Conservation (phyloP, 1,140 invertebrate species). For the Oryctes rhinoceros region DNA sequence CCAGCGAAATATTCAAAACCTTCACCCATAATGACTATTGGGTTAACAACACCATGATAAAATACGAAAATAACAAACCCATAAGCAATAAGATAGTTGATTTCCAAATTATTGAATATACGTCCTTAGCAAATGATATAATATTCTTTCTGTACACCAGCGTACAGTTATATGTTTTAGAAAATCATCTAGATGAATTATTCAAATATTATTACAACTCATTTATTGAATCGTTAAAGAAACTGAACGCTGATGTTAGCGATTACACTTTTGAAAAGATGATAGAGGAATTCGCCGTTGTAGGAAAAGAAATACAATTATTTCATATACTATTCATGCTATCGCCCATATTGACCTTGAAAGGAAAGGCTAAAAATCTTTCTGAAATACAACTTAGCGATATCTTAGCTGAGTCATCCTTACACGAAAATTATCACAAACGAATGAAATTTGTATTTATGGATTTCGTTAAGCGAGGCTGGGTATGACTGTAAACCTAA, state of each 20-base stretch:
- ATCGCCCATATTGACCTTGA: background rate
- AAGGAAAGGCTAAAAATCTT: constrained; percentile 22
- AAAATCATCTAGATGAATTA: constrained; percentile 60
- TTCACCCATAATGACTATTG: constrained; percentile 49
- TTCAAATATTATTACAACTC: constrained; percentile 63
- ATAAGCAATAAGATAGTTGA: constrained; percentile 67
- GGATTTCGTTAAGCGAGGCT: background rate
- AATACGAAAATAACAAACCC: constrained; percentile 58
- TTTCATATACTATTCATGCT: constrained; percentile 17
- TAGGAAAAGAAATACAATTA: constrained; percentile 41
- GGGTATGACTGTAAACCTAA: constrained; percentile 9
- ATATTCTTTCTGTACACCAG: constrained; percentile 67
- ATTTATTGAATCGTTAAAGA: constrained; percentile 57
- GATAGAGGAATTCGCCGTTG: constrained; percentile 47
- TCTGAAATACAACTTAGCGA: constrained; percentile 44
- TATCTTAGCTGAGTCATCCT: constrained; percentile 1
- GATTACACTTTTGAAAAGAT: background rate
- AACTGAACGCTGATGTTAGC: constrained; percentile 46
- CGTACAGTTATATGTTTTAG: constrained; percentile 57
- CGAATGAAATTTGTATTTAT: background rate
- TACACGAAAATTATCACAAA: constrained; percentile 11
- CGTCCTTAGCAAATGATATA: constrained; percentile 65
- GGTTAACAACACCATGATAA: constrained; percentile 44
- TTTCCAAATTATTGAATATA: constrained; percentile 66
- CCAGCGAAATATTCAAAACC: constrained; percentile 47